Conservation (phyloP, 37 sponge, comb jelly and placozoan genomes). For the Ephydatia muelleri region DNA sequence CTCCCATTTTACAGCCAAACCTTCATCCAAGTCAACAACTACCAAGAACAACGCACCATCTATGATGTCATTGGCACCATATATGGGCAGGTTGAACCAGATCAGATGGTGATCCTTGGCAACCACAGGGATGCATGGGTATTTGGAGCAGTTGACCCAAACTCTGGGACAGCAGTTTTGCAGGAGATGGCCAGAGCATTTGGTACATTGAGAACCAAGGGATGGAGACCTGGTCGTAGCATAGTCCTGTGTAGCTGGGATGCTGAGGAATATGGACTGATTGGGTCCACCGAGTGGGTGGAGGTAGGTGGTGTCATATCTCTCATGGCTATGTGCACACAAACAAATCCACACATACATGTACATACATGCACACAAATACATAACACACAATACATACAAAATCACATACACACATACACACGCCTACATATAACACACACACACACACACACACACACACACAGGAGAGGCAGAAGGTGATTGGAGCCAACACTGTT, state of each 20-base stretch:
- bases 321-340: too few relatives aligned
- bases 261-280: conserved; percentile 91
- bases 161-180: conserved; percentile 86
- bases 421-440: too few relatives aligned
- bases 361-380: too few relatives aligned
- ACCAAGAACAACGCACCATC: conserved; percentile 43
- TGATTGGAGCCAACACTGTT: conserved; percentile 52
- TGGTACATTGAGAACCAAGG: conserved; percentile 29
- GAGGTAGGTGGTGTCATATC: conserved; percentile 44
- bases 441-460: too few relatives aligned
- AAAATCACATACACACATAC: too few relatives aligned
- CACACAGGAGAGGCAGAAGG: conserved; percentile 42
- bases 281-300: conserved; percentile 92
- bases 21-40: conserved; percentile 67
- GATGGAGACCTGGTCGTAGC: conserved; percentile 92
- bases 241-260: conserved; percentile 92
- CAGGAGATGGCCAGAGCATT: conserved; percentile 72
- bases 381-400: too few relatives aligned
- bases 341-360: too few relatives aligned
- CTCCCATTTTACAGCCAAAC: too few relatives aligned
- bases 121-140: conserved; percentile 96
- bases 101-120: conserved; percentile 74
- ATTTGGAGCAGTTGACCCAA: conserved; percentile 91
- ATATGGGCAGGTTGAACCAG: conserved; percentile 83
- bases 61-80: conserved; percentile 89